These are phyloP conservation scores for Alethe diademata DNA, from an alignment of 2,113 vertebrate genomes.

Conservation along the genomic window DNA sequence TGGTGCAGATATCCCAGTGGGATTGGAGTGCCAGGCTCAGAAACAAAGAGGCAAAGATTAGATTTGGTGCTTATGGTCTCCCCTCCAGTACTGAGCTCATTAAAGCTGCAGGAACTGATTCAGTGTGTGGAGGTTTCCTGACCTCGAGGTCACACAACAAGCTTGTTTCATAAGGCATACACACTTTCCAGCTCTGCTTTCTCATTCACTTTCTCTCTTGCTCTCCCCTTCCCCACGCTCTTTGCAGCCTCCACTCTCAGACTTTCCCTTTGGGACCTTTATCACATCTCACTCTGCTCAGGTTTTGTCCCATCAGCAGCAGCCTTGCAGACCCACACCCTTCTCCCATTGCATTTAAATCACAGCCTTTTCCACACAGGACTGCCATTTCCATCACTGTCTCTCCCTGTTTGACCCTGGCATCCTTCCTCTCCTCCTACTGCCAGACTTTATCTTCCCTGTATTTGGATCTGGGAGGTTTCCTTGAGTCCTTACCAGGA, in stretches of 20 bases:
- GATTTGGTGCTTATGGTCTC: not conserved
- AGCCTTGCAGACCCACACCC: not conserved
- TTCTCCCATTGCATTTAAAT: not conserved
- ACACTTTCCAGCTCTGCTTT: not conserved
- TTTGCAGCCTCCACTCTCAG: not conserved
- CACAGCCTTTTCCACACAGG: not conserved
- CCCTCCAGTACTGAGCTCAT: slow-evolving; percentile 6
- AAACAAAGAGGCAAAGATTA: slow-evolving; percentile 8
- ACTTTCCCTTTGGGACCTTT: not conserved
- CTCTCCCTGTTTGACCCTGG: not conserved
- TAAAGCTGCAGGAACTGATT: not conserved
- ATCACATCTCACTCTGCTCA: not conserved
- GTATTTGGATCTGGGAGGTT: not conserved
- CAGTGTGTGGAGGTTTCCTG: not conserved
- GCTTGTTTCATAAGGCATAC: not conserved
- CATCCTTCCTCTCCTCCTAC: not conserved
- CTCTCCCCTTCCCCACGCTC: not conserved
- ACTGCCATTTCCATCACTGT: not conserved
- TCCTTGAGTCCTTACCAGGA: not conserved
- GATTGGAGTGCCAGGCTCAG: not conserved
- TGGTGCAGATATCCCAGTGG: not conserved
- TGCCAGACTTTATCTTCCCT: not conserved
- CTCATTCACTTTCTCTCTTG: not conserved
- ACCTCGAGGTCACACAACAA: not conserved
- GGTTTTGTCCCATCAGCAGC: not conserved